Base-by-base conservation (phyloP, 2,888 invertebrate species). In the Hyposoter dolosus region DNA sequence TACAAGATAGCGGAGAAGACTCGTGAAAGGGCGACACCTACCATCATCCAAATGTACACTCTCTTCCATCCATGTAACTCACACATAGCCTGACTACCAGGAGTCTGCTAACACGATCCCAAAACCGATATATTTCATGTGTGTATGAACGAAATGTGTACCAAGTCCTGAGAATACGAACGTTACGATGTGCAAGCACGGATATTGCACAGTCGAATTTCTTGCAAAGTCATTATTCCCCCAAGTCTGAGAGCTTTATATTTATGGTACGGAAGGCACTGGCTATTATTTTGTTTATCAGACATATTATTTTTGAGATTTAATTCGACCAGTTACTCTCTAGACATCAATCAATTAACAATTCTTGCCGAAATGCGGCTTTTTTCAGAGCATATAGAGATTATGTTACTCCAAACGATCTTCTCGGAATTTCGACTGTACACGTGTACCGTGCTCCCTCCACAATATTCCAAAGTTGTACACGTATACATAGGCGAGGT, bases 11-110 rank as follows among this genome's bases (percentile, higher is more conserved):
- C 43, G 23, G 77, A 47, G 43, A 35, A 50, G 50, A 63, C 12
- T 53, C 40, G 53, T 63, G 65, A 71, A 76, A 53, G 77, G 10
- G 53, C 82, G 71, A 71, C 77, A 72, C 68, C 82, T 75, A 68
- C 40, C 53, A 40, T 60, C 50, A 63, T 23, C 63, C 35, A 19
- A 66, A 15, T 28, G 23, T 35, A 71, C 28, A 71, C 35, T 53
- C 23, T 56, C 40, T 15, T 40, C 40, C 74, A 56, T 40, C 5
- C 10, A 72, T 72, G 35, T 45, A n/a, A 53, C 50, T n/a, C 19
- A 15, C 23, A 23, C 23, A 23, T 15, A 28, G 15, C 60, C 23
- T 4, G 23, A 35, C 53, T 53, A n/a, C 60, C 45, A 32, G 15
- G 35, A 47, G 35, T 47, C 60, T 63, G 40, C 80, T 53, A 66